Evolutionary conservation across 2,888 invertebrate genomes (phyloP).

Genomic region (Harpagoxenus sublaevis): DNA sequence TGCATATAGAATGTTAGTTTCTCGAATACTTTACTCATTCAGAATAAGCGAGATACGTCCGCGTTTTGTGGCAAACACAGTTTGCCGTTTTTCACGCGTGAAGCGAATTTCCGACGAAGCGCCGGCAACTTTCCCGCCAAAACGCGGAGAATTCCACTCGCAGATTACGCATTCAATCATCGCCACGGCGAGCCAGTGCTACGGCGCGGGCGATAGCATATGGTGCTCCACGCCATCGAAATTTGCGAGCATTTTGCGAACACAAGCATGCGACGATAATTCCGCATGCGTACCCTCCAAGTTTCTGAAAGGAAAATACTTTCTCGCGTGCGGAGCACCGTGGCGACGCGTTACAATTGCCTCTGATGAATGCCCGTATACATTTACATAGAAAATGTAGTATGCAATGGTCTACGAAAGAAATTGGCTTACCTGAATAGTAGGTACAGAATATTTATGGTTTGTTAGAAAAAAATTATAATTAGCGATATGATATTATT

Average conservation of each 20-base stretch:
- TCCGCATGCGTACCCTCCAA: slow-evolving; percentile 57
- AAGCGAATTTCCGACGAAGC: slow-evolving; percentile 58
- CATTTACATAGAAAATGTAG: slow-evolving; percentile 84
- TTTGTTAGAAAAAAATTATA: slow-evolving; percentile 11
- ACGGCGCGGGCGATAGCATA: slow-evolving; percentile 56
- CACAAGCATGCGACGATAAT: slow-evolving; percentile 61
- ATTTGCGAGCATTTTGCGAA: slow-evolving; percentile 64
- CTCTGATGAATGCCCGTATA: slow-evolving; percentile 85
- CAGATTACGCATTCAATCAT: slow-evolving; percentile 74
- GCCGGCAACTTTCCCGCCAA: slow-evolving; percentile 64
- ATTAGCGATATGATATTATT: slow-evolving; percentile 9
- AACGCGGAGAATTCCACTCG: slow-evolving; percentile 67
- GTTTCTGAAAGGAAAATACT: slow-evolving; percentile 65
- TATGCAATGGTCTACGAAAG: slow-evolving; percentile 73
- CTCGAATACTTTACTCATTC: slow-evolving; percentile 1
- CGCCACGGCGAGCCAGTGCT: slow-evolving; percentile 37
- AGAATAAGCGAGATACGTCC: slow-evolving; percentile 29
- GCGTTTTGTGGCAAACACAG: slow-evolving; percentile 37
- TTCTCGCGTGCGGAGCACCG: slow-evolving; percentile 64
- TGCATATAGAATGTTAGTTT: not conserved
- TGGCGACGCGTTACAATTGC: slow-evolving; percentile 81
- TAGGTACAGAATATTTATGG: slow-evolving; percentile 27
- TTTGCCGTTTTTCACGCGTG: slow-evolving; percentile 50
- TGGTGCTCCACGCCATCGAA: slow-evolving; percentile 55
- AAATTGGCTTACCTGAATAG: slow-evolving; percentile 64